These are phyloP conservation scores for Conus canariensis DNA, from an alignment of 2,888 invertebrate species.

Conservation along the genomic window DNA sequence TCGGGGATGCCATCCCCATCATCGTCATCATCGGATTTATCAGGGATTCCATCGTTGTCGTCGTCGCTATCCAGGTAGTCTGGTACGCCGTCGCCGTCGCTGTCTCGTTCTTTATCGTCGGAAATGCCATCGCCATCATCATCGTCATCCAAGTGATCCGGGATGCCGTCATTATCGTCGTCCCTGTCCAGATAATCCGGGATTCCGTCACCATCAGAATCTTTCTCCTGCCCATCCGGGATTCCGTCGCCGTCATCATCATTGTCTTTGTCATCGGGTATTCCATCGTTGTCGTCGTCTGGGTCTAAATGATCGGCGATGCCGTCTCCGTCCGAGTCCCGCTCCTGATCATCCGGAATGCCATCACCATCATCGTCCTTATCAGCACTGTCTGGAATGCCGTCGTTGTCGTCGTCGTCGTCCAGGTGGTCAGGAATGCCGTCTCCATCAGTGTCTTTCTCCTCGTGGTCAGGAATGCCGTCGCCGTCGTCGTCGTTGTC, in stretches of 20 bases:
- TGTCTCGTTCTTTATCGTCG: conserved; percentile 63
- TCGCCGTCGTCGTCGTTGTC: conserved; percentile 71
- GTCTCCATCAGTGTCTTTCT: conserved; percentile 72
- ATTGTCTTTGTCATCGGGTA: conserved; percentile 63
- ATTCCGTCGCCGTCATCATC: conserved; percentile 69
- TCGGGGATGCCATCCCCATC: conserved; percentile 70
- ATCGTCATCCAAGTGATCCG: conserved; percentile 63
- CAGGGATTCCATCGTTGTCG: conserved; percentile 71
- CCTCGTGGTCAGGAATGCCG: conserved; percentile 69
- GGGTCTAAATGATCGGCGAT: conserved; percentile 71
- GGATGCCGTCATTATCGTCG: conserved; percentile 70
- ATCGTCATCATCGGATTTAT: conserved; percentile 63
- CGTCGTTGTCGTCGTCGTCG: conserved; percentile 66
- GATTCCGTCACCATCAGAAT: conserved; percentile 67
- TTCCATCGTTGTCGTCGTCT: conserved; percentile 69
- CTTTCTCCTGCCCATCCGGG: conserved; percentile 59
- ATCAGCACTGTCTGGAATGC: conserved; percentile 69
- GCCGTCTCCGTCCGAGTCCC: conserved; percentile 74
- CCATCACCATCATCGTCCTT: conserved; percentile 70
- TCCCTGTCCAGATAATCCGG: conserved; percentile 59
- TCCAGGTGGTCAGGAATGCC: conserved; percentile 73
- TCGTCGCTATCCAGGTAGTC: conserved; percentile 67
- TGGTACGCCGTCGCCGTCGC: conserved; percentile 69
- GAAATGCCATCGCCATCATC: conserved; percentile 70
- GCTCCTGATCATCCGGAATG: conserved; percentile 57